Evolutionary conservation across 2,113 vertebrate species (phyloP), one percentile per base, ranked within the genome.

Genomic region (Calypte anna): DNA sequence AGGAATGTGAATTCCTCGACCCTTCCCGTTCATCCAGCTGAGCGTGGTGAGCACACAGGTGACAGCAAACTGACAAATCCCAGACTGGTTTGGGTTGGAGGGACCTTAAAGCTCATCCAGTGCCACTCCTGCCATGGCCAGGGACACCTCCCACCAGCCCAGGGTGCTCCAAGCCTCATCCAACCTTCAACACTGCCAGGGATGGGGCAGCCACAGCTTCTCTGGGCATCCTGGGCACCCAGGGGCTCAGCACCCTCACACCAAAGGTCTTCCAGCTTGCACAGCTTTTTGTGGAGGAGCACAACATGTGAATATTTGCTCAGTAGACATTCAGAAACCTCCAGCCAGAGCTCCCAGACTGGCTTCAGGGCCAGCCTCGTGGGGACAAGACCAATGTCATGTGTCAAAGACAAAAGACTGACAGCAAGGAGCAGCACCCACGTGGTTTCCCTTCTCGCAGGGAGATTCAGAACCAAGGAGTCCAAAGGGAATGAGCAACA

Each of bases 401-500:
- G 31, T 16, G 58, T 25, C 57, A 16, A 18, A 70, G 86, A 40
- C 38, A 51, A 7, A 10, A 15, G 30, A 46, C 6, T 19, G 18
- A 20, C 18, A 50, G 28, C 0, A 7, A 66, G 50, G 43, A 83
- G 79, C 44, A n/a, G 75, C 46, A 50, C 3, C 46, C 63, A n/a
- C 64, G 14, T 1, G 3, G 6, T 14, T 14, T 36, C 43, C 43
- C 36, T 38, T 38, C 36, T 53, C 88, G 59, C 55, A 63, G 33
- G 0, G 1, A 68, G 57, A 61, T 24, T n/a, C 40, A 61, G 55
- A 66, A 43, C 23, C 28, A 40, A 40, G 12, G n/a, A 82, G 27
- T 73, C 59, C 36, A 38, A 57, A 59, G 0, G 1, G 25, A 86
- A 63, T 0, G 0, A 54, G n/a, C 55, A 31, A 18, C 12, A 19